These are phyloP conservation scores for Ailuropoda melanoleuca DNA, from an alignment of 2,113 vertebrate genomes.

Conservation along the genomic window DNA sequence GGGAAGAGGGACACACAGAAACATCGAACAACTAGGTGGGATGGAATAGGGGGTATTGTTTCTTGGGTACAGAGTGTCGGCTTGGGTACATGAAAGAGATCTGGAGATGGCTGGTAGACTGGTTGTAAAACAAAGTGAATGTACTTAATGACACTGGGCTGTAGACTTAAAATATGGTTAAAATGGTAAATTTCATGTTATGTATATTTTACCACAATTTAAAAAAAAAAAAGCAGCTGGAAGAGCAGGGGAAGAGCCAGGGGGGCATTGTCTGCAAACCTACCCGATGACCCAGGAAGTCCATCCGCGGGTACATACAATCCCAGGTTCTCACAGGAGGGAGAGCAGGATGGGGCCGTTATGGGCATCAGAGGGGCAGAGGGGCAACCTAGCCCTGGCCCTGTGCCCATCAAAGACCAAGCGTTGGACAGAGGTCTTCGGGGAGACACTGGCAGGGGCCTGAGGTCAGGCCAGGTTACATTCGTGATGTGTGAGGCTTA, in stretches of 20 bases:
- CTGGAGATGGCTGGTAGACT: neutral
- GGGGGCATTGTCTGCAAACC: accelerated
- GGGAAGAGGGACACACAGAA: neutral
- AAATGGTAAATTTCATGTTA: neutral
- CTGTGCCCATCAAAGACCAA: neutral
- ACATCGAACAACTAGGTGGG: neutral
- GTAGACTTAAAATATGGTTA: neutral
- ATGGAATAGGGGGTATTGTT: neutral
- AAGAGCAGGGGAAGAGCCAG: neutral
- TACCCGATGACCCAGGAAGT: neutral
- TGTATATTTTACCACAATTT: neutral
- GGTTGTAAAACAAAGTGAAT: neutral
- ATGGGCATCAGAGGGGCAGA: neutral
- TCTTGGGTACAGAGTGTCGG: neutral
- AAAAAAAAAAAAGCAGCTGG: neutral
- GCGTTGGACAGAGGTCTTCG: neutral
- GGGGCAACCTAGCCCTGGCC: neutral
- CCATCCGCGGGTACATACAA: accelerated
- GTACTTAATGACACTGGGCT: neutral
- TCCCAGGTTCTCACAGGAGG: neutral
- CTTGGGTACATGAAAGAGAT: neutral
- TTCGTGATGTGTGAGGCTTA: accelerated
- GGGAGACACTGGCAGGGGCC: neutral
- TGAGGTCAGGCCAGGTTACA: accelerated
- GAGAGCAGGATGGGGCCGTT: neutral